Conservation (phyloP, 1,140 invertebrate species). For the Bathynomus jamesi region DNA sequence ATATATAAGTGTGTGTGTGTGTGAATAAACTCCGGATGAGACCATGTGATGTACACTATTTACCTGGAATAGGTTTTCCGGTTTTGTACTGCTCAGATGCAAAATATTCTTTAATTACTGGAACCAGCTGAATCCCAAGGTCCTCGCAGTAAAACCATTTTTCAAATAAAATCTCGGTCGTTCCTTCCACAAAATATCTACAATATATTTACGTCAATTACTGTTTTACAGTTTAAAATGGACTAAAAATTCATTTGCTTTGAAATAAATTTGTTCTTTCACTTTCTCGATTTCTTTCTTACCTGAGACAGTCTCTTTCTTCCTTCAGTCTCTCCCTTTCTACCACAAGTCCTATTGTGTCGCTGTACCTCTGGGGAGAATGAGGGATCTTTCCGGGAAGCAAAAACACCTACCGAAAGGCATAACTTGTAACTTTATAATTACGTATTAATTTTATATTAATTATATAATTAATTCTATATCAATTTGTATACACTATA, state of each 20-base stretch:
- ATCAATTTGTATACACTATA: too few species aligned
- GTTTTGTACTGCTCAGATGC: constrained; percentile 48
- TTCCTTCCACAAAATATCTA: constrained; percentile 42
- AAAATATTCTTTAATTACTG: constrained; percentile 50
- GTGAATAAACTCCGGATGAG: neutral
- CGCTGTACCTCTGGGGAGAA: constrained; percentile 50
- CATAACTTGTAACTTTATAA: constrained; percentile 11
- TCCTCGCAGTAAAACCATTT: constrained; percentile 54
- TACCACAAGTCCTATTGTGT: constrained; percentile 54
- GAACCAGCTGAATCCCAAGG: constrained; percentile 49
- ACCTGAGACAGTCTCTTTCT: constrained; percentile 52
- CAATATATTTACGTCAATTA: too few species aligned
- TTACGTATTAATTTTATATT: too few species aligned
- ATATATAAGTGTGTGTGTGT: too few species aligned
- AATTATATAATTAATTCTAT: too few species aligned
- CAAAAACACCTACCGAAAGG: constrained; percentile 46
- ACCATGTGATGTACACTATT: neutral
- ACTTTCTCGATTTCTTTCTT: neutral
- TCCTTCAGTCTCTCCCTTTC: constrained; percentile 48
- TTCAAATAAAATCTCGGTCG: constrained; percentile 48
- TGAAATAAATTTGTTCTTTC: too few species aligned
- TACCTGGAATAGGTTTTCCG: constrained; percentile 43
- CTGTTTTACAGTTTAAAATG: too few species aligned
- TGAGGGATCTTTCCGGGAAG: constrained; percentile 50
- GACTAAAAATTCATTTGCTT: too few species aligned